Evolutionary conservation across 2,113 vertebrate species (phyloP), one percentile per base, ranked within the genome.

Genomic region (Ophthalmolycus amberensis): DNA sequence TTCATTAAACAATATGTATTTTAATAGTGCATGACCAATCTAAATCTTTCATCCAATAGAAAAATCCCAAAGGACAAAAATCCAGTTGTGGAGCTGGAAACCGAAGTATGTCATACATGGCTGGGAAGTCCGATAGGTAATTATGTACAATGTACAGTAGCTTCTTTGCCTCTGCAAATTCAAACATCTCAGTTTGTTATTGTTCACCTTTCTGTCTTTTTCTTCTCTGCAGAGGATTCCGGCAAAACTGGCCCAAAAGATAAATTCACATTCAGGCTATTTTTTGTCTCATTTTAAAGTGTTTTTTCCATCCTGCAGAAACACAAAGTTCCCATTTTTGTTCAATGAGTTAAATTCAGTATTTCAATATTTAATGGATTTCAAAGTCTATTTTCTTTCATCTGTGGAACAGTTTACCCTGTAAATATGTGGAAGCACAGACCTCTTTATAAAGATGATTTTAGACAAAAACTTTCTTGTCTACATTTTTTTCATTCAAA

Each of bases 171-270:
- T 83, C 2, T 80, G 44, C 8, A 40, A 14, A 34, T 69, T 62
- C 34, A 76, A n/a, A 54, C 5, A 16, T 77, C n/a, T 0, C 6
- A 25, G 6, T 14, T 14, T 38, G 1, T 75, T 71, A 73, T 6
- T 34, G 34, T 34, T 34, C 6, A 84, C 58, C 22, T 2, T 11
- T 42, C 2, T 65, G 1, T 79, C 5, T 79, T 67, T 82, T 83
- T 83, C 6, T 83, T 70, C 59, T 80, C 66, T 83, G 14, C 95
- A 99, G 98, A 91, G 95, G 96, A 75, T 97, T 97, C 67, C 94
- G 91, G 20, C 94, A 97, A 66, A 97, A 96, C 84, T 99, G 98
- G 97, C 97, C 98, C 1, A 98, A 97, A 93, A 99, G 97, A 97
- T 99, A 96, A 86, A 84, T 56, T 5, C 56, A 37, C 42, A 46